Conservation (phyloP, 1,140 invertebrate species). For the Harpegnathos saltator region DNA sequence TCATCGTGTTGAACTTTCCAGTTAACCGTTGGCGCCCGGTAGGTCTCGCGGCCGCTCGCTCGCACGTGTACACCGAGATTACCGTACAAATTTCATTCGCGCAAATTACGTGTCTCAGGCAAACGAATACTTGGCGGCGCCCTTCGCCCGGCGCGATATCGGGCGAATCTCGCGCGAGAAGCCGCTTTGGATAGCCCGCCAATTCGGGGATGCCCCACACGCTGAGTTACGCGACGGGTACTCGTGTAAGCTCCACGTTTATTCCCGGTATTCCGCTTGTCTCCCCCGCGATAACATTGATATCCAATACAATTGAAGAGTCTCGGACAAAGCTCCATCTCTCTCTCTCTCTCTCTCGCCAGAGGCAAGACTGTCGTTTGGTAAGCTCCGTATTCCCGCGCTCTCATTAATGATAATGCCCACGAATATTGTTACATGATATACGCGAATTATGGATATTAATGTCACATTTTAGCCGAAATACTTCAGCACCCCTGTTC, state of each 20-base stretch:
- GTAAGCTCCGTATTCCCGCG: too few species aligned
- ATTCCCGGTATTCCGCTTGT: neutral
- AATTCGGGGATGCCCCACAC: neutral
- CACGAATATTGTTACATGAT: conserved; percentile 19
- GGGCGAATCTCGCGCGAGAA: conserved; percentile 1
- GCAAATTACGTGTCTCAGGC: conserved; percentile 53
- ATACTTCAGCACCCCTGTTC: too few species aligned
- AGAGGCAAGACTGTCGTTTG: too few species aligned
- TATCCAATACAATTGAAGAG: conserved; percentile 43
- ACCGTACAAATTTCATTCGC: conserved; percentile 56
- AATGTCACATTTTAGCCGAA: neutral
- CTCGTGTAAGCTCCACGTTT: conserved; percentile 12
- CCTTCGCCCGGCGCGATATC: conserved; percentile 12
- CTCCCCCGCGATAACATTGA: conserved; percentile 13
- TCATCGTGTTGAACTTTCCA: conserved; percentile 64
- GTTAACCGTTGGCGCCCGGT: conserved; percentile 50
- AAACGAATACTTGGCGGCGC: conserved; percentile 29
- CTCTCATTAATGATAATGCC: conserved; percentile 11
- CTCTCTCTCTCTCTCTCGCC: neutral
- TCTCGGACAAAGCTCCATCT: conserved; percentile 11
- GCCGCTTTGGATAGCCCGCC: neutral
- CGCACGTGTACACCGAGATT: conserved; percentile 32
- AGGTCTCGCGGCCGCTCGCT: conserved; percentile 29
- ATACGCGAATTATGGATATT: conserved; percentile 4
- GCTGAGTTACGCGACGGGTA: neutral